Evolutionary conservation across 1,140 invertebrate species (phyloP), one percentile per base, ranked within the genome.

Genomic region (Drosophila tsacasi): DNA sequence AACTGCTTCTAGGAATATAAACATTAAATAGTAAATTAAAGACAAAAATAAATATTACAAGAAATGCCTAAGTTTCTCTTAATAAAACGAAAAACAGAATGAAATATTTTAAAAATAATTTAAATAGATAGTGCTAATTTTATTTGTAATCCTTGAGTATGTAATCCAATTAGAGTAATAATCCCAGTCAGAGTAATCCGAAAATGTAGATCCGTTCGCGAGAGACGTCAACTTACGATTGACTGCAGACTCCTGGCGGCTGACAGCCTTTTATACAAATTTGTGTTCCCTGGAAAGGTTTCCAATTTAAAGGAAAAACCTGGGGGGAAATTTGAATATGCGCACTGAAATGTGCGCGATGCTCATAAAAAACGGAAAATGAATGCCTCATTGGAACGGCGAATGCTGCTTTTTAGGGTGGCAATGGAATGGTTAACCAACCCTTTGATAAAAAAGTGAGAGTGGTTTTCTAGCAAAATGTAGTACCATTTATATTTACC

Each of bases 251-350:
- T 25, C 47, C 17, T 35, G 15, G 0, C 2, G 10, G 5, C 19
- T 19, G 5, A 1, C 40, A 12, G 50, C 37, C 52, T 89, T 87
- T 89, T 87, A 87, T 89, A 87, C 52, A 44, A 63, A 69, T 27
- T n/a, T 5, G 1, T n/a, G 4, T 5, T 27, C 23, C 25, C 46
- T 87, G 76, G 80, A 83, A 87, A 42, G 37, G 23, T 44, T 87
- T 83, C 72, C 83, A 77, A 74, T 81, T 87, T 87, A 78, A 87
- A 84, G 17, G 12, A 13, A 21, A 13, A 19, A 19, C 19, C 1
- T 5, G 7, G n/a, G 7, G n/a, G 19, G 13, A 79, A 87, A 87
- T 87, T 87, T 87, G 84, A 87, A 87, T 87, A 87, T 87, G 84
- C 84, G 84, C 84, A 87, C 54, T 72, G 76, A 60, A 71, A 59